Conservation (phyloP, 2,888 invertebrate genomes). For the Mythimna pallens region DNA sequence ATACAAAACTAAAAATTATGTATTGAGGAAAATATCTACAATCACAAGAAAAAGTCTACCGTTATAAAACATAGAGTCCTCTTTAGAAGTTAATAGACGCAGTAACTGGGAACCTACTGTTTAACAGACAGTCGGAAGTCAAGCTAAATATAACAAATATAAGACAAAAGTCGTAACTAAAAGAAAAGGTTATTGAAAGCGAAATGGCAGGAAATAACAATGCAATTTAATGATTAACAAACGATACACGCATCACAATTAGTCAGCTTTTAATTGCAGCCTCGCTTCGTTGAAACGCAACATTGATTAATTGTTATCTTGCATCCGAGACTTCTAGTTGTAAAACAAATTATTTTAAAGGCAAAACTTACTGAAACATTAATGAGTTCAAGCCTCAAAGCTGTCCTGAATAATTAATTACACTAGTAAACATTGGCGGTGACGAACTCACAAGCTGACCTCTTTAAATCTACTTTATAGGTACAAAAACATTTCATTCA, state of each 20-base stretch:
- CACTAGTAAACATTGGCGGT: slow-evolving; percentile 11
- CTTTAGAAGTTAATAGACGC: background rate
- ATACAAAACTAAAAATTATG: background rate
- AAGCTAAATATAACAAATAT: background rate
- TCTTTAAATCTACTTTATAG: slow-evolving; percentile 13
- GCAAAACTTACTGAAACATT: slow-evolving; percentile 5
- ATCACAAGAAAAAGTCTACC: background rate
- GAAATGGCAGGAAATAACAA: slow-evolving; percentile 42
- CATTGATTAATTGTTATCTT: slow-evolving; percentile 25
- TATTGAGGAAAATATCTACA: slow-evolving; percentile 5
- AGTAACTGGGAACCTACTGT: background rate
- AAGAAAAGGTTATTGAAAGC: slow-evolving; percentile 41
- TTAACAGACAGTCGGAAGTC: slow-evolving; percentile 8
- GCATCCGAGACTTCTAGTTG: background rate
- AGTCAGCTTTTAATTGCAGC: slow-evolving; percentile 38
- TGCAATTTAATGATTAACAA: slow-evolving; percentile 41
- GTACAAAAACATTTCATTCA: slow-evolving; percentile 27
- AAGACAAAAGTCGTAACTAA: slow-evolving; percentile 8
- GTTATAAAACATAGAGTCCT: background rate
- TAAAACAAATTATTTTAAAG: slow-evolving; percentile 7
- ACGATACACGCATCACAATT: slow-evolving; percentile 42
- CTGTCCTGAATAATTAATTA: slow-evolving; percentile 20
- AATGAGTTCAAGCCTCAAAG: slow-evolving; percentile 3
- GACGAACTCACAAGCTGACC: slow-evolving; percentile 40
- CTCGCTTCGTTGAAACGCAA: slow-evolving; percentile 26